A percentile compares a stretch with the other conserved stretches of the same genome.
Evolutionary conservation across 2,113 vertebrate species (phyloP).

Genomic region (Nycticorax nycticorax): DNA sequence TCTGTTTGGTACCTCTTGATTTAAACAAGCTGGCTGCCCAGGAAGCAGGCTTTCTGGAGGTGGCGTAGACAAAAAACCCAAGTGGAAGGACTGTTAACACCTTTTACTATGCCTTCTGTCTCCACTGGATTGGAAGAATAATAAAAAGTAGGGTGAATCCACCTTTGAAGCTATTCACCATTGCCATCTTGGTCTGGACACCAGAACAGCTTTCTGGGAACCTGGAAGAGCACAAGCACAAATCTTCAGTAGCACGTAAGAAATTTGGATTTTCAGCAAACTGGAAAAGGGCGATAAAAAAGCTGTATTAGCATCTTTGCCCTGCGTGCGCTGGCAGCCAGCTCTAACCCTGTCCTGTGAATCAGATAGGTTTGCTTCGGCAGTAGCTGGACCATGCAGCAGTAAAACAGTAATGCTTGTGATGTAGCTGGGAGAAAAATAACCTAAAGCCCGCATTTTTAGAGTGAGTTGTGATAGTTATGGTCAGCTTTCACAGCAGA

Average conservation of each 20-base stretch:
- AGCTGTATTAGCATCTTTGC: neutral
- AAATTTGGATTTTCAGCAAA: neutral
- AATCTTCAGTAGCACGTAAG: neutral
- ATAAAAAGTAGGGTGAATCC: neutral
- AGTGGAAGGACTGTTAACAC: neutral
- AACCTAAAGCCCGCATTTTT: neutral
- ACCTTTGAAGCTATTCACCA: neutral
- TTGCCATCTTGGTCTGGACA: neutral
- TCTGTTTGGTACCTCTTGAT: neutral
- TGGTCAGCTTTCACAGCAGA: neutral
- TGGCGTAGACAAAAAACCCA: accelerated
- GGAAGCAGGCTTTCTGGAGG: neutral
- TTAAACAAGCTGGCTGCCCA: neutral
- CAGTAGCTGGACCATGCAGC: neutral
- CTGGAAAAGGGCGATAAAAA: neutral
- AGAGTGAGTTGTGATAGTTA: neutral
- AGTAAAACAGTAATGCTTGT: neutral
- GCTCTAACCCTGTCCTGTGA: neutral
- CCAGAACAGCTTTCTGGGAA: neutral
- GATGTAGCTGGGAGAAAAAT: neutral
- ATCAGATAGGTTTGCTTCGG: neutral
- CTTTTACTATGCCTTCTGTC: neutral
- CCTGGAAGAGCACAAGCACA: neutral
- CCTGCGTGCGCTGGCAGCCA: neutral
- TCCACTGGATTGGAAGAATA: neutral